phyloP scores from a whole-genome alignment of 2,113 vertebrate genomes.

The Uria lomvia region DNA sequence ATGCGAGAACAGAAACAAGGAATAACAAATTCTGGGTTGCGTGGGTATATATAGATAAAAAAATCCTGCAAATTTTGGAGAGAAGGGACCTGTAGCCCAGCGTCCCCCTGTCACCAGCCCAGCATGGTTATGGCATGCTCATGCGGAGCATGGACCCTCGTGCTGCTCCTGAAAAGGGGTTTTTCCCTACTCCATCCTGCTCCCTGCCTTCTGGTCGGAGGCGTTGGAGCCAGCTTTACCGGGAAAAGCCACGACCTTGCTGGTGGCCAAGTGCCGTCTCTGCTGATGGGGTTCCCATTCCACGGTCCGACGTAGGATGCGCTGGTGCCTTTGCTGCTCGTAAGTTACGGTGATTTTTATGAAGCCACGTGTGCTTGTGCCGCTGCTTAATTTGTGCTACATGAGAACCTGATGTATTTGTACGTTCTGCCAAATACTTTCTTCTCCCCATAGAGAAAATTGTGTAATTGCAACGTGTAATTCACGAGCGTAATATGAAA shows the following conservation, averaged over 20 bases:
- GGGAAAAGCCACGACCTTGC: background rate
- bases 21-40: background rate
- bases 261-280: accelerated
- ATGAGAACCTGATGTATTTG: background rate
- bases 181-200: background rate
- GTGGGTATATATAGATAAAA: no score
- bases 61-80: background rate
- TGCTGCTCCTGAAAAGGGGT: background rate
- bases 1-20: background rate
- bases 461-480: background rate
- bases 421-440: background rate
- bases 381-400: background rate
- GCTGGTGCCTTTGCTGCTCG: background rate
- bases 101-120: background rate
- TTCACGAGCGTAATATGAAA: background rate
- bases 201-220: background rate
- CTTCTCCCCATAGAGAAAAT: background rate
- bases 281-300: background rate
- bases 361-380: background rate
- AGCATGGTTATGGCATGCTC: no score
- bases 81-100: background rate
- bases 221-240: background rate
- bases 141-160: accelerated
- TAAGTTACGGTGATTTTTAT: background rate
- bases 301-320: accelerated